Percentiles rank a stretch among this genome's conserved stretches.
Conservation (phyloP, 2,797 vertebrate genomes). For the Apodemus agrarius region DNA sequence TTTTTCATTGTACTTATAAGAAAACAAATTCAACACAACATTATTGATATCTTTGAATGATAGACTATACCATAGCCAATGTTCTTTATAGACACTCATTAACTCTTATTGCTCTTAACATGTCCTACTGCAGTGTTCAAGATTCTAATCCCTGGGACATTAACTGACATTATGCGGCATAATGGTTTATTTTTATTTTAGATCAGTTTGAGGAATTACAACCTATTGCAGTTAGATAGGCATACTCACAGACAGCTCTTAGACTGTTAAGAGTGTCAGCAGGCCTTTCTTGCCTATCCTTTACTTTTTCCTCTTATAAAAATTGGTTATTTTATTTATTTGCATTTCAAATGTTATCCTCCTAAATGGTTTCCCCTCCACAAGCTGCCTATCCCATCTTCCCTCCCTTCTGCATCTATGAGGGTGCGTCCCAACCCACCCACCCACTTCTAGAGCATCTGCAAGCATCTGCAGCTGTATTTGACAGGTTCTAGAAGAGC, state of each 20-base stretch:
- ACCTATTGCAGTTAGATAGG: background rate
- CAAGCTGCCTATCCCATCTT: no score
- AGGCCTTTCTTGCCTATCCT: background rate
- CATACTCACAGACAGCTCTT: no score
- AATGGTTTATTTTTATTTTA: background rate
- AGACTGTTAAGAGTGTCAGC: fast-evolving
- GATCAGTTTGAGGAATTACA: background rate
- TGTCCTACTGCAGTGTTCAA: background rate
- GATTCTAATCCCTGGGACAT: background rate
- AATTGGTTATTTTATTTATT: no score
- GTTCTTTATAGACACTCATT: background rate
- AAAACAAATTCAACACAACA: background rate
- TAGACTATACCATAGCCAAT: background rate
- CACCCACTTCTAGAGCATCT: no score
- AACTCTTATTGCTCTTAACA: background rate
- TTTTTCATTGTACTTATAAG: background rate
- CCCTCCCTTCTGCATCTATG: no score
- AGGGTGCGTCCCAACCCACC: no score
- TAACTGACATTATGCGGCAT: background rate
- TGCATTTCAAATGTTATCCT: no score
- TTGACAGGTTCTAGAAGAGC: no score
- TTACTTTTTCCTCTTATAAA: background rate
- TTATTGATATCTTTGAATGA: background rate
- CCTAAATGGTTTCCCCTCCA: no score
- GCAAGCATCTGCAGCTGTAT: no score